Evolutionary conservation across 2,888 invertebrate genomes (phyloP), one percentile per base, ranked within the genome.

Genomic region (Sphecodes monilicornis): DNA sequence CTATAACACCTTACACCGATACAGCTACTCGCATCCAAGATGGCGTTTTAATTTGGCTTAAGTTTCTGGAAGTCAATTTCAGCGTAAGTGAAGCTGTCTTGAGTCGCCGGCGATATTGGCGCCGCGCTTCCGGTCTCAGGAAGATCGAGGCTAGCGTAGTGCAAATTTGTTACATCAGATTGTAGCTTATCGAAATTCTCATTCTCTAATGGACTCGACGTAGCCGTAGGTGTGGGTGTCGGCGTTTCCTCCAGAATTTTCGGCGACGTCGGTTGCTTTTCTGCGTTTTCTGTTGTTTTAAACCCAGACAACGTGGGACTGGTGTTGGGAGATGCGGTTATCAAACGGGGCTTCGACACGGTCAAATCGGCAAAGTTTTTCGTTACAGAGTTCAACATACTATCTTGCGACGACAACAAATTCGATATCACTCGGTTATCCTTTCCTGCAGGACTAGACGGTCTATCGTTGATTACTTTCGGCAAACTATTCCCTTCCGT

Each of bases 61-160:
- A 94, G 92, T 94, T 97, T 96, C 50, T 96, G 95, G 95, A 98
- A 98, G 96, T 98, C 98, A 85, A 98, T 98, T 95, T 97, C 97
- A 86, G 98, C 97, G 95, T 98, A 98, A 64, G 96, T 96, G 92
- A 97, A 96, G 82, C 92, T 93, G 57, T 95, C 95, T 86, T 94
- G 94, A 16, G 94, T 92, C 36, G 95, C 92, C 39, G 95, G 95
- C 60, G 96, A 93, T 13, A 94, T 90, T 29, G 94, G 92, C 68
- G 94, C 90, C 89, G 91, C 86, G 66, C 93, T 94, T 57, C 93
- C 93, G 39, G 94, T 92, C 84, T 95, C 94, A 29, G 95, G 95
- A 86, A 97, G 94, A 93, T 97, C 97, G 86, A 97, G 95, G 90
- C 96, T 97, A 69, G 97, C 97, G 92, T 97, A 97, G 91, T 96